Evolutionary conservation across 2,888 invertebrate genomes (phyloP), one percentile per base, ranked within the genome.

Genomic region (Lasioglossum morio): DNA sequence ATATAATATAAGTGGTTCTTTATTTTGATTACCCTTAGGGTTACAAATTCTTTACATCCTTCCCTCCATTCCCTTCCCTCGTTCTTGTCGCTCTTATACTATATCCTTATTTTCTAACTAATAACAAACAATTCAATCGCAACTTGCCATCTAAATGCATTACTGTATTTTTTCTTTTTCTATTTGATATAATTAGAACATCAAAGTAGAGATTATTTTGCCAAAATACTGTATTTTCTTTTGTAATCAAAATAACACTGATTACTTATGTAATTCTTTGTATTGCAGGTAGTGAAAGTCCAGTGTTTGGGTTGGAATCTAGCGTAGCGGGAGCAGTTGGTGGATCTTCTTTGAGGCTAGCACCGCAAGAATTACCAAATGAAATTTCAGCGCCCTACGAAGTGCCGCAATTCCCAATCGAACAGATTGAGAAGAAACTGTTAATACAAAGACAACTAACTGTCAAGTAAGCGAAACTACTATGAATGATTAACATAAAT

Each of bases 371-470:
- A 92, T 95, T 97, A 27, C 97, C 98, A 81, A 98, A 98, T 94
- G 98, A 98, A 95, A 97, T 99, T 89, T 98, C 99, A 7, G 99
- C 99, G 12, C 99, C 99, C 0, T 99, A 99, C 95, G 99, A 99
- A 95, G 98, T 99, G 66, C 99, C 99, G 0, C 99, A 99, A 95
- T 99, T 99, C 95, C 99, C 99, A 69, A 99, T 99, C 93, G 99
- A 99, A 94, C 98, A 99, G 95, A 98, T 98, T 88, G 99, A 99
- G 96, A 98, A 98, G 95, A 99, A 99, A 94, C 96, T 98, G 63
- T 97, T 98, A 79, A 97, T 98, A 86, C 98, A 99, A 94, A 96
- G 98, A 37, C 98, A 98, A 94, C 96, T 99, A 10, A 98, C 98
- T 94, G 97, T 97, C 93, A 98, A 98, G 98, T 98, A 95, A 97